phyloP scores from a whole-genome alignment of 2,113 vertebrate species.

The Calyptommatus sinebrachiatus region DNA sequence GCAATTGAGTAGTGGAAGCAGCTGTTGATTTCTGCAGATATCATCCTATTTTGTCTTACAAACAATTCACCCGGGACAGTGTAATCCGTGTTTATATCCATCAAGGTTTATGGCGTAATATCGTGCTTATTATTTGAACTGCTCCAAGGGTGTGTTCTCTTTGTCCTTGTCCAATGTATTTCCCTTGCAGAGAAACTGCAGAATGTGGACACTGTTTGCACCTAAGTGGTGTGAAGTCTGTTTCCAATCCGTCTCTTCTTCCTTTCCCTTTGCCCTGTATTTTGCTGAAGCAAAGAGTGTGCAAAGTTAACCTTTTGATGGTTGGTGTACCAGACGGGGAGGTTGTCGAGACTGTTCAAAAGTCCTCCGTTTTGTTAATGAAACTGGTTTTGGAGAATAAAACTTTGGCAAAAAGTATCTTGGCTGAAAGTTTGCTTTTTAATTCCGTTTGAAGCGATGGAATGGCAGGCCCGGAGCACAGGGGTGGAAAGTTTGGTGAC shows the following conservation, averaged over 20 bases:
- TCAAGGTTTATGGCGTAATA: neutral
- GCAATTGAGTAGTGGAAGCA: neutral
- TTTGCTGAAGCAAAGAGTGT: slow-evolving; percentile 53
- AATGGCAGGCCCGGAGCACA: too few species aligned
- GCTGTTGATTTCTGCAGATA: slow-evolving; percentile 5
- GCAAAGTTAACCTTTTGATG: slow-evolving; percentile 46
- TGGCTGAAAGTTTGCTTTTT: slow-evolving; percentile 1
- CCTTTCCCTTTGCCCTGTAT: neutral
- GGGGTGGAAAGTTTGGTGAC: too few species aligned
- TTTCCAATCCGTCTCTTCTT: neutral
- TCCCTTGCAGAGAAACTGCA: slow-evolving; percentile 31
- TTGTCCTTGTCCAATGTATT: slow-evolving; percentile 28
- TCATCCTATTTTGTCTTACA: slow-evolving; percentile 7
- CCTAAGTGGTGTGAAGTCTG: slow-evolving; percentile 14
- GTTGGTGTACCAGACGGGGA: slow-evolving; percentile 30
- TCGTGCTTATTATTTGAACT: slow-evolving; percentile 1
- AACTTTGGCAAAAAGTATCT: slow-evolving; percentile 50
- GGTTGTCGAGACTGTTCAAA: slow-evolving; percentile 43
- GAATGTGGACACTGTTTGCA: slow-evolving; percentile 25
- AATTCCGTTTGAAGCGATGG: neutral
- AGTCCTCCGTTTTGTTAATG: slow-evolving; percentile 53
- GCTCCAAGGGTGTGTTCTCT: neutral
- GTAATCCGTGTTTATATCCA: slow-evolving; percentile 6
- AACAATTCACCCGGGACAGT: slow-evolving; percentile 2
- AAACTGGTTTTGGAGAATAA: slow-evolving; percentile 65